Percentiles rank a stretch among this genome's conserved stretches.
These are phyloP conservation scores for Zeugodacus cucurbitae DNA, from an alignment of 1,140 invertebrate genomes.

Conservation along the genomic window DNA sequence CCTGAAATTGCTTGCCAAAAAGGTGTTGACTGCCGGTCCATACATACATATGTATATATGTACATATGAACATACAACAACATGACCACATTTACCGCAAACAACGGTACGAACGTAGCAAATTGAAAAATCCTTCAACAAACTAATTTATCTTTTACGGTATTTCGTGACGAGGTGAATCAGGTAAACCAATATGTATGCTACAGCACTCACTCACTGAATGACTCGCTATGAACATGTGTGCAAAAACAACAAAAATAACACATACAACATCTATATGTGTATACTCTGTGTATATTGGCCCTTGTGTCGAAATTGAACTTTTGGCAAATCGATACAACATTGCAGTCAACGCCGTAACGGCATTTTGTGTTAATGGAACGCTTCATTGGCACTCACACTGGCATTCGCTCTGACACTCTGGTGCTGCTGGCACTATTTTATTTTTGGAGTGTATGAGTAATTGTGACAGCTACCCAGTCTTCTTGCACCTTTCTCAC, in stretches of 20 bases:
- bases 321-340: constrained; percentile 3
- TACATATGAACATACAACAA: background rate
- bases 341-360: background rate
- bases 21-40: background rate
- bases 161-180: background rate
- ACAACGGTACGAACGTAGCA: background rate
- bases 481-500: background rate
- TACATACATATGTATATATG: background rate
- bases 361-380: background rate
- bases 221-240: too few relatives aligned
- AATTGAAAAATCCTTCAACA: constrained; percentile 31
- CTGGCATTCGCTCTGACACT: too few relatives aligned
- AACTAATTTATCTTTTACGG: constrained; percentile 25
- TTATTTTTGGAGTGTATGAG: background rate
- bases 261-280: background rate
- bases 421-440: background rate
- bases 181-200: background rate
- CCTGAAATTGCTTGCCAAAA: background rate
- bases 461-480: background rate
- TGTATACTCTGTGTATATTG: background rate
- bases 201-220: too few relatives aligned
- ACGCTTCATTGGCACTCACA: background rate
- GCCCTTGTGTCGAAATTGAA: background rate
- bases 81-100: background rate
- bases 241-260: too few relatives aligned